Evolutionary conservation across 2,888 invertebrate species (phyloP), one percentile per base, ranked within the genome.

Genomic region (Oasisia sp.): DNA sequence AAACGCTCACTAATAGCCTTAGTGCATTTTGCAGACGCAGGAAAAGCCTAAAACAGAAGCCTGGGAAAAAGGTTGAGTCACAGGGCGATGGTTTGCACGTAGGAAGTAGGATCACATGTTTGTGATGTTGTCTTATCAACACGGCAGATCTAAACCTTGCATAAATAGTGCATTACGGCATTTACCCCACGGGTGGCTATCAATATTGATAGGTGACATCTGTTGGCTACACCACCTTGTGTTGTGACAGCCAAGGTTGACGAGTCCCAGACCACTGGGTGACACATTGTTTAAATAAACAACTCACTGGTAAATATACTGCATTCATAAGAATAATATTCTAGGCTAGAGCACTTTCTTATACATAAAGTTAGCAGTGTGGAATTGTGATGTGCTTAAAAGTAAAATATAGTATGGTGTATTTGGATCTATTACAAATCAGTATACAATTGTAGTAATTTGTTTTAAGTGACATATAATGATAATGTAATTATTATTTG

Each of bases 21-120:
- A 50, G 50, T 50, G 50, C 50, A 50, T 50, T 50, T 50, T 74
- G 27, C 19, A 19, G 19, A 74, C 19, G 74, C 74, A 74, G 19
- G 1, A 74, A 74, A n/a, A 74, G 74, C 74, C 74, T 27, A 14
- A 74, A 74, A 74, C 74, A 74, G 74, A 74, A 74, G 74, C 74
- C 74, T 74, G 74, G 74, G 74, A 74, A n/a, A 74, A 74, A 74
- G n/a, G 74, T 74, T 19, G 74, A 74, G 74, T 74, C 74, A 74
- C 7, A 19, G 7, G 50, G 50, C 14, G 27, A 74, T 74, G 27
- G 27, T n/a, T 74, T 74, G 74, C 50, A 74, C 74, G 27, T 74
- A n/a, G 74, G n/a, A 74, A 74, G 74, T 74, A 74, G 27, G 19
- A 27, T 14, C 27, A 27, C 74, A 74, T 74, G 74, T 74, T 74